Evolutionary conservation across 2,888 invertebrate species (phyloP).

Genomic region (Eledona agricola): DNA sequence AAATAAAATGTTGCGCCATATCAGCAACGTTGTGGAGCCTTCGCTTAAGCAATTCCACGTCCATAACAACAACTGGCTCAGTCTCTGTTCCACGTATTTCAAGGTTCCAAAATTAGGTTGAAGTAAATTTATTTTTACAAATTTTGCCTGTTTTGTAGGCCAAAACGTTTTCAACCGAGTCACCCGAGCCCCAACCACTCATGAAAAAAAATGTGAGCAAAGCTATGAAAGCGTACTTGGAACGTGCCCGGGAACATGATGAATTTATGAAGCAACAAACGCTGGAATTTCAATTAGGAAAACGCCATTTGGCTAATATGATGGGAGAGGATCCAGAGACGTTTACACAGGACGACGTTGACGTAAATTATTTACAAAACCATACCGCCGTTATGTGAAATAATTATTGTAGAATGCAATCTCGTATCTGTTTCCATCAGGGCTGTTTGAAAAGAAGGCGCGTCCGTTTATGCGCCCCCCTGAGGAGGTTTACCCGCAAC

Average conservation of each 20-base stretch:
- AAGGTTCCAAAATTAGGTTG: too few species aligned
- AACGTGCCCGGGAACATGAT: slow-evolving; percentile 82
- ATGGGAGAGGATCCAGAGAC: slow-evolving; percentile 94
- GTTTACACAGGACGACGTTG: slow-evolving; percentile 87
- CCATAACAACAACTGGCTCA: slow-evolving; percentile 2
- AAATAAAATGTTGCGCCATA: slow-evolving; percentile 10
- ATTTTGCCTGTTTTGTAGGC: slow-evolving; percentile 1
- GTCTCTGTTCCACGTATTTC: slow-evolving; percentile 3
- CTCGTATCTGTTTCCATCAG: slow-evolving; percentile 95
- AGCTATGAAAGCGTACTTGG: slow-evolving; percentile 90
- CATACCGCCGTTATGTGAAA: slow-evolving; percentile 12
- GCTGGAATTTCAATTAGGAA: slow-evolving; percentile 88
- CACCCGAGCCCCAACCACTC: slow-evolving; percentile 3
- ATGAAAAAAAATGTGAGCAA: slow-evolving; percentile 76
- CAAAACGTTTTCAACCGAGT: slow-evolving; percentile 5
- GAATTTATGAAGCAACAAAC: slow-evolving; percentile 83
- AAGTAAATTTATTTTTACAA: too few species aligned
- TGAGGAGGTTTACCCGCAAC: slow-evolving; percentile 81
- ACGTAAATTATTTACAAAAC: slow-evolving; percentile 68
- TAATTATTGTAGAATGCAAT: slow-evolving; percentile 78
- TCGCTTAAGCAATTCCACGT: not conserved
- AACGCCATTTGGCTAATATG: slow-evolving; percentile 96
- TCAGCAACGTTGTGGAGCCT: slow-evolving; percentile 3
- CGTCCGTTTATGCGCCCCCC: slow-evolving; percentile 92
- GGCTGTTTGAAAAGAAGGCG: slow-evolving; percentile 84